Conservation (phyloP, 2,797 vertebrate species). For the Synaphobranchus kaupii region DNA sequence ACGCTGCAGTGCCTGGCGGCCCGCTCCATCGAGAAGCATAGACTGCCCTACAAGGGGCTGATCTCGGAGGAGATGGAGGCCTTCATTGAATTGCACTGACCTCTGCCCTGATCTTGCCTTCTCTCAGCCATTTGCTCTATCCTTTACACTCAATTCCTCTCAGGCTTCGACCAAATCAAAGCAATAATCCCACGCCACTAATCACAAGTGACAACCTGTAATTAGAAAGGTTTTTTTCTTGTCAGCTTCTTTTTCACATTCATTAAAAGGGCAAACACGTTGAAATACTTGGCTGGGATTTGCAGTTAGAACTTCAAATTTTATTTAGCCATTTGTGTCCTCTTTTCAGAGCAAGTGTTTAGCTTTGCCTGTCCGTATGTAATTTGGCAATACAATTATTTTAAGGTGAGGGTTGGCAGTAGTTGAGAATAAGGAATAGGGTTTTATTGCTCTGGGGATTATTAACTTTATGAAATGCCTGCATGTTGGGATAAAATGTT, state of each 20-base stretch:
- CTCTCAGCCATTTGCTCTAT: constrained; percentile 30
- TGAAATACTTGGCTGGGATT: constrained; percentile 42
- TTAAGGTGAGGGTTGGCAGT: constrained; percentile 33
- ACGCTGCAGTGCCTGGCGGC: constrained; percentile 97
- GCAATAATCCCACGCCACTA: constrained; percentile 63
- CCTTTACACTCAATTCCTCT: constrained; percentile 19
- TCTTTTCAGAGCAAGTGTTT: constrained; percentile 30
- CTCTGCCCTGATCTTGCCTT: constrained; percentile 27
- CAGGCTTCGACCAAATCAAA: constrained; percentile 59
- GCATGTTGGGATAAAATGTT: constrained; percentile 51
- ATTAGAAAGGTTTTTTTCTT: constrained; percentile 40
- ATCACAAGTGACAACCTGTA: constrained; percentile 34
- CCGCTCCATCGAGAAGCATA: constrained; percentile 87
- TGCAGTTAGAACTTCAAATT: constrained; percentile 44
- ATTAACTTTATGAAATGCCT: constrained; percentile 48
- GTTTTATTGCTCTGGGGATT: constrained; percentile 29
- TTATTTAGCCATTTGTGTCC: constrained; percentile 44
- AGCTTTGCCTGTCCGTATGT: constrained; percentile 48
- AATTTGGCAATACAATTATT: constrained; percentile 35
- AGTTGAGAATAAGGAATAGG: constrained; percentile 1
- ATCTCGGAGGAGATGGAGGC: constrained; percentile 94
- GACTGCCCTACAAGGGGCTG: constrained; percentile 91
- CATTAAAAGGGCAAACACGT: constrained; percentile 35
- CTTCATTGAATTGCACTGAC: constrained; percentile 93
- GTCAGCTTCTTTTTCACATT: constrained; percentile 35